Base-by-base conservation (phyloP, 2,113 vertebrate genomes). In the Polypterus bichir region DNA sequence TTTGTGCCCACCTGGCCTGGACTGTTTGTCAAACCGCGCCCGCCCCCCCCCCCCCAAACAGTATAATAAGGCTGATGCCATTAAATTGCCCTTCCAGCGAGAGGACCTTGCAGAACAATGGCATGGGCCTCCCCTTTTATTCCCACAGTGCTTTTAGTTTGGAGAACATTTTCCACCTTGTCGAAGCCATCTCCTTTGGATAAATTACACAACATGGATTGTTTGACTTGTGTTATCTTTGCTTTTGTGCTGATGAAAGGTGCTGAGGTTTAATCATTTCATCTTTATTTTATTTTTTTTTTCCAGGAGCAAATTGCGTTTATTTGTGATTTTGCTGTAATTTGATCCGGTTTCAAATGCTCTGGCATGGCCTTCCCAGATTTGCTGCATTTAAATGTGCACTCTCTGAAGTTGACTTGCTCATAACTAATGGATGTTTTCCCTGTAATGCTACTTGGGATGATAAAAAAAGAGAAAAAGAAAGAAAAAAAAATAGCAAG, bases 361-460 rank as follows among this genome's bases (percentile, higher is more conserved):
- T 60, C 60, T 49, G 10, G 45, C 51, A 8, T 27, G 27, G 27
- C 63, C 11, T 44, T 44, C 3, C 46, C 54, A 10, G 46, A 53
- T 53, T 47, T n/a, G 47, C 46, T 44, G 5, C 5, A 45, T 53
- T 54, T 27, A 48, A 57, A 49, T 6, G 46, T 48, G 51, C 51
- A 44, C 66, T 49, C 67, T 79, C 68, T 70, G 71, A 73, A 71
- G 71, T 73, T 68, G 67, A 66, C 66, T 65, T 55, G 48, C 47
- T 59, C 10, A 46, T 9, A 65, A 61, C 70, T 75, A 72, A 75
- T 76, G 71, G 66, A 63, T 74, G 72, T 71, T 75, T 75, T 75
- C 65, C 61, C 68, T 65, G 64, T 66, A 68, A 68, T 71, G 73
- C 62, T 68, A 74, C 69, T 75, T 69, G 64, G 67, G 60, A 67